Conservation (phyloP, 2,797 vertebrate genomes). For the Cetoscarus ocellatus region DNA sequence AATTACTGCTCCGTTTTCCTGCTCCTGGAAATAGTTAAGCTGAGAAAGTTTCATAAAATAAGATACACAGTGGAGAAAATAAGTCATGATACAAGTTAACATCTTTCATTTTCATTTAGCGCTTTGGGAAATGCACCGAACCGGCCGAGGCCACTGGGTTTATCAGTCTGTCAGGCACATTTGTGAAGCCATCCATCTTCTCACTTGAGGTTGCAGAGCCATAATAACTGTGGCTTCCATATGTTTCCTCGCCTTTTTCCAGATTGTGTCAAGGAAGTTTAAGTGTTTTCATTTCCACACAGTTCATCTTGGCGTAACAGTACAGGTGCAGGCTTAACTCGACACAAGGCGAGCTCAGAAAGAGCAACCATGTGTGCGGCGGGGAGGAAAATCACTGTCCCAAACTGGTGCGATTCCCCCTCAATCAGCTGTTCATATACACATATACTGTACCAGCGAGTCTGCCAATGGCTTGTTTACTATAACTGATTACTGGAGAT, state of each 20-base stretch:
- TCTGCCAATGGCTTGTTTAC: constrained; percentile 35
- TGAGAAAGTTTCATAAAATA: constrained; percentile 33
- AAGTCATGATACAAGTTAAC: constrained; percentile 43
- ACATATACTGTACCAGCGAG: constrained; percentile 7
- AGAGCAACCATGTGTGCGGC: constrained; percentile 17
- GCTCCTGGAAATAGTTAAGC: constrained; percentile 18
- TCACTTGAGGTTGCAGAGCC: constrained; percentile 59
- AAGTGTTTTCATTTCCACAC: constrained; percentile 76
- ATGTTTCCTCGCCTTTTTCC: constrained; percentile 64
- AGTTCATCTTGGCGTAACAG: constrained; percentile 54
- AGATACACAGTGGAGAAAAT: constrained; percentile 24
- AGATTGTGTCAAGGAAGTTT: constrained; percentile 76
- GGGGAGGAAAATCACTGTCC: constrained; percentile 25
- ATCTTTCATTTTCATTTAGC: constrained; percentile 58
- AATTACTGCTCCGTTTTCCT: constrained; percentile 47
- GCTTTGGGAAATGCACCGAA: constrained; percentile 56
- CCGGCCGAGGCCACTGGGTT: constrained; percentile 60
- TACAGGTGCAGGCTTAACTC: constrained; percentile 51
- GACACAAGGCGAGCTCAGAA: constrained; percentile 17
- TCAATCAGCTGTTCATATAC: constrained; percentile 46
- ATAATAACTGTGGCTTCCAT: constrained; percentile 70
- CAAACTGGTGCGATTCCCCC: constrained; percentile 35
- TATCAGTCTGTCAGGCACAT: constrained; percentile 74
- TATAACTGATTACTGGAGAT: constrained; percentile 25
- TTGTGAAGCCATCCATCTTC: constrained; percentile 76